phyloP scores from a whole-genome alignment of 1,140 invertebrate genomes.

The Leptestheria dahalacensis region DNA sequence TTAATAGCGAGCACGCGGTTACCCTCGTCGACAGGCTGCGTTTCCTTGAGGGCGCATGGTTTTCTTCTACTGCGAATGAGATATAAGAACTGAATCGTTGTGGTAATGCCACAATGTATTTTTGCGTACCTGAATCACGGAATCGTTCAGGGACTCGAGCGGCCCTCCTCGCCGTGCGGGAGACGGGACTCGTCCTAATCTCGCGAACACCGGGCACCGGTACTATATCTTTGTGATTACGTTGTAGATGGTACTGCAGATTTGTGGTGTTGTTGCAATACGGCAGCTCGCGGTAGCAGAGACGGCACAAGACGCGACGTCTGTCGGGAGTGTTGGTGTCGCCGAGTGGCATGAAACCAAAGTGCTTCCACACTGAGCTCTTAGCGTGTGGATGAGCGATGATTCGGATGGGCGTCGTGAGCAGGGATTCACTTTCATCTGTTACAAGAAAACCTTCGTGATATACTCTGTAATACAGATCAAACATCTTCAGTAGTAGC shows the following conservation, averaged over 20 bases:
- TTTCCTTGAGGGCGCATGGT: background rate
- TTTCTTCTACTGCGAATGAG: no score
- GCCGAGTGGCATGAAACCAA: constrained; percentile 10
- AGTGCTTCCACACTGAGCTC: constrained; percentile 13
- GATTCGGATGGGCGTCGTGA: background rate
- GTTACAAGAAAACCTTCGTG: background rate
- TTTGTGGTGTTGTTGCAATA: constrained; percentile 14
- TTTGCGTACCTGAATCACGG: background rate
- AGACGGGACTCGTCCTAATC: background rate
- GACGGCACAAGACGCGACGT: constrained; percentile 3
- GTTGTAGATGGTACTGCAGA: constrained; percentile 14
- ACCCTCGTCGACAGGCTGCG: background rate
- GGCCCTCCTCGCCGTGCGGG: background rate
- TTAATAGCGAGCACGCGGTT: background rate
- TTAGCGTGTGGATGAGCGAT: constrained; percentile 11
- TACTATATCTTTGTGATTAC: background rate
- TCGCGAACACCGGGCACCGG: background rate
- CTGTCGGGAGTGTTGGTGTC: constrained; percentile 8
- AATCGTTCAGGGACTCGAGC: constrained; percentile 5
- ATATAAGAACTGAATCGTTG: no score
- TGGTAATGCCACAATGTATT: no score
- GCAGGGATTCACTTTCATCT: background rate
- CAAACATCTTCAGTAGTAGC: background rate
- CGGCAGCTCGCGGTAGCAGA: constrained; percentile 6
- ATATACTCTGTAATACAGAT: background rate